Evolutionary conservation across 2,888 invertebrate species (phyloP).

Genomic region (Poecilobothrus nobilitatus): DNA sequence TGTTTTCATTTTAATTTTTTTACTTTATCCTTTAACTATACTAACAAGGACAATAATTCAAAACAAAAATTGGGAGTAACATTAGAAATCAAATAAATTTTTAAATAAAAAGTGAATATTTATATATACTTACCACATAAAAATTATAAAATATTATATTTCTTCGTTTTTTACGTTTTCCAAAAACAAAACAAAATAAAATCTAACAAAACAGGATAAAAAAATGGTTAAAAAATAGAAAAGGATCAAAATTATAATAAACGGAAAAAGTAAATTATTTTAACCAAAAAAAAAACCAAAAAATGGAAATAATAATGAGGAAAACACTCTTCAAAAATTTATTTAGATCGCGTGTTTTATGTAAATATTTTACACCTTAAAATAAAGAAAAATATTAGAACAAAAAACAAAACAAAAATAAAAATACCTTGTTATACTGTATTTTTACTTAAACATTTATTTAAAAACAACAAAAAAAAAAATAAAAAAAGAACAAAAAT

Average conservation of each 20-base stretch:
- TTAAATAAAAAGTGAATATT: not conserved
- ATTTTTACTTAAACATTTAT: not conserved
- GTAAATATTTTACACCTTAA: slow-evolving; percentile 9
- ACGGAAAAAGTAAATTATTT: not conserved
- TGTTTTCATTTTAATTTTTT: too few species aligned
- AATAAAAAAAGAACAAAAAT: not conserved
- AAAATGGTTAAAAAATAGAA: not conserved
- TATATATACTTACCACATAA: not conserved
- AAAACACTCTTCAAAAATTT: slow-evolving; percentile 2
- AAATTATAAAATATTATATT: too few species aligned
- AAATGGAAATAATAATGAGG: not conserved
- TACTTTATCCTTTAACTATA: too few species aligned
- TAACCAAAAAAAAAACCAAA: not conserved
- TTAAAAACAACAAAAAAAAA: not conserved
- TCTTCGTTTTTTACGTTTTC: too few species aligned
- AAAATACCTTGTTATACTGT: not conserved
- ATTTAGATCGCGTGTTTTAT: slow-evolving; percentile 7
- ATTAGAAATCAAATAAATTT: not conserved
- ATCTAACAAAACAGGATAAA: too few species aligned
- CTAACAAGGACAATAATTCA: not conserved
- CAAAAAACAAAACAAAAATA: not conserved
- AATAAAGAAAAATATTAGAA: not conserved
- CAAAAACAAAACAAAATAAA: too few species aligned
- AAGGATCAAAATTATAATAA: not conserved
- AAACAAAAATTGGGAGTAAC: not conserved